Base-by-base conservation (phyloP, 1,140 invertebrate species). In the Bombus vancouverensis region DNA sequence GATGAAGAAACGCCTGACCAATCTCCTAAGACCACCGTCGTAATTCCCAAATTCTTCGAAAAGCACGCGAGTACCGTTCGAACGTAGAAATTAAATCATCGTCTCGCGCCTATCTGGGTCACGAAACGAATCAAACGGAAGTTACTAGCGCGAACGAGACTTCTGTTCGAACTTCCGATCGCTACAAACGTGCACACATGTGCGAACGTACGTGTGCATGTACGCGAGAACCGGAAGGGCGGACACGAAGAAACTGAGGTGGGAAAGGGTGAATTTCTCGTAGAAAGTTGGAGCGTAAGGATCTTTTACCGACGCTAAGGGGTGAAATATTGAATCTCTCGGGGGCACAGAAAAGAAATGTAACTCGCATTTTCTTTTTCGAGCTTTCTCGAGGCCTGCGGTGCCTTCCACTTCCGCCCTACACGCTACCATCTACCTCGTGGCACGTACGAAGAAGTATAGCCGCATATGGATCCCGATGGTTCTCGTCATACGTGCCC, bases 291-390 rank as follows among this genome's bases (percentile, higher is more conserved):
- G 37, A 83, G 73, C 71, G 85, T 44, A 62, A 44, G 85, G 85
- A 77, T 83, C 85, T 72, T 73, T 86, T 83, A 76, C 53, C 53
- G 73, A 57, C 6, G 66, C 65, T 83, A 76, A 82, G 80, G 81
- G 85, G 85, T 86, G 85, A 86, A 86, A 86, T 86, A 86, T 86
- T 53, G 81, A 86, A 86, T 86, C 81, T 77, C 85, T 83, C 73
- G 66, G 65, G 72, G 81, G 12, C 62, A 47, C 39, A 44, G 83
- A 62, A 57, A 85, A 85, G 83, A 85, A 85, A 85, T 85, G 77
- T 85, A 85, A 85, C 83, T 85, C 77, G 83, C 77, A 81, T 85
- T 81, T 81, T 85, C 77, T 74, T 74, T 85, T 74, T 85, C 77
- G 42, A 34, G 53, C 70, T 68, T 73, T 15, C 57, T 8, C 32